These are phyloP conservation scores for Perizoma affinitatum DNA, from an alignment of 2,888 invertebrate species.

Conservation along the genomic window DNA sequence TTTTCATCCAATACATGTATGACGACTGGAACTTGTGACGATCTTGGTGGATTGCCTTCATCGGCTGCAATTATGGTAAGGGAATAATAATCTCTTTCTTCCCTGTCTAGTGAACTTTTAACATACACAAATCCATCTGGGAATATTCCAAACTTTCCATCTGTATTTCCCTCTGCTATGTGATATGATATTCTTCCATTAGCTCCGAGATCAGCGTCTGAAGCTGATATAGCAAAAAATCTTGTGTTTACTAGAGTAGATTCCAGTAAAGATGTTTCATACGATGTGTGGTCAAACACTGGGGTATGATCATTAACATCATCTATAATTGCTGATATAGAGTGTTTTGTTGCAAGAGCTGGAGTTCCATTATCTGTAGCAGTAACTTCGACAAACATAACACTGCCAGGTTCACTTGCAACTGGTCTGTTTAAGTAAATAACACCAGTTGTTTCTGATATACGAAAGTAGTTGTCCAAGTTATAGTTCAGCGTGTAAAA, in stretches of 20 bases:
- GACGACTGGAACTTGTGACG: constrained; percentile 94
- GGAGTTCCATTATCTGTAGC: constrained; percentile 93
- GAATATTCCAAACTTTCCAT: constrained; percentile 95
- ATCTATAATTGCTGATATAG: constrained; percentile 88
- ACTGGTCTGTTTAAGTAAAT: constrained; percentile 93
- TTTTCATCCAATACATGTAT: constrained; percentile 98
- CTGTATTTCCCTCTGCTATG: constrained; percentile 93
- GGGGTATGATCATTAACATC: constrained; percentile 98
- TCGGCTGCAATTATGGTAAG: constrained; percentile 93
- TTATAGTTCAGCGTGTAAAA: constrained; percentile 92
- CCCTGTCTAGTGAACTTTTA: constrained; percentile 93
- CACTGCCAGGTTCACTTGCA: constrained; percentile 88
- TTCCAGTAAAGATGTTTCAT: constrained; percentile 96
- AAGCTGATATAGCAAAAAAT: constrained; percentile 95
- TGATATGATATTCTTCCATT: constrained; percentile 92
- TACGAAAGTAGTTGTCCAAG: constrained; percentile 91
- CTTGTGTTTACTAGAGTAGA: constrained; percentile 95
- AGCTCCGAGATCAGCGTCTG: constrained; percentile 92
- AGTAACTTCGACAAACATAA: constrained; percentile 90
- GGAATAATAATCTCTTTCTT: constrained; percentile 95
- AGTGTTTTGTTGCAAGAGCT: constrained; percentile 89
- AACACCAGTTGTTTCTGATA: constrained; percentile 94
- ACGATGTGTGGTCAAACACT: constrained; percentile 95
- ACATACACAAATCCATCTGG: constrained; percentile 97
- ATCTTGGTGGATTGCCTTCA: constrained; percentile 89